phyloP scores from a whole-genome alignment of 2,888 invertebrate species.

The Folsomia manolachei region DNA sequence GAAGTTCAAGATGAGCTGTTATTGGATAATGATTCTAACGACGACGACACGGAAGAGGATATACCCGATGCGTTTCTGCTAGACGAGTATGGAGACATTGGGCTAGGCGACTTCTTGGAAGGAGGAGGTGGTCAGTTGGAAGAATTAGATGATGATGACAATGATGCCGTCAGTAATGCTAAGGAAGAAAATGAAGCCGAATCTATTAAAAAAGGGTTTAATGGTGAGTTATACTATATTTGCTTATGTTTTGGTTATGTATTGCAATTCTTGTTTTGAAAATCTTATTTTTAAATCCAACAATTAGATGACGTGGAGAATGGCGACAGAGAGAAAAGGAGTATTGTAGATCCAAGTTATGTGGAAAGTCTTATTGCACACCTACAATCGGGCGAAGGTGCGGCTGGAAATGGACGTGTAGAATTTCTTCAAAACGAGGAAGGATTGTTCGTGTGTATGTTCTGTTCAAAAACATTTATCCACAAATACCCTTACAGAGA shows the following conservation, averaged over 20 bases:
- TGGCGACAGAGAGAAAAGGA: not conserved
- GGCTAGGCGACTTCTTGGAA: conserved; percentile 20
- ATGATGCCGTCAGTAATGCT: conserved; percentile 26
- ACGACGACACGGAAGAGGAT: conserved; percentile 9
- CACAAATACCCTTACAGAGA: conserved; percentile 49
- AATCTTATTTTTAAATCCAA: not conserved
- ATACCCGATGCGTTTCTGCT: conserved; percentile 10
- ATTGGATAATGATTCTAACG: too few species aligned
- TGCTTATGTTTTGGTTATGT: not conserved
- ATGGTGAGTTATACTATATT: not conserved
- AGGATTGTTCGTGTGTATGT: conserved; percentile 46
- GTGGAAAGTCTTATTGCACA: conserved; percentile 7
- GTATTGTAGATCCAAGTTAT: not conserved
- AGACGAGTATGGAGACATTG: not conserved
- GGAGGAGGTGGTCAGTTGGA: conserved; percentile 20
- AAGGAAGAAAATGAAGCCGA: conserved; percentile 19
- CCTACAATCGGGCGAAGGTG: not conserved
- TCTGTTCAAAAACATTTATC: conserved; percentile 46
- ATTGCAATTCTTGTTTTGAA: not conserved
- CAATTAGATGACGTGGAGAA: too few species aligned
- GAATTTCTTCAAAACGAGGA: conserved; percentile 44
- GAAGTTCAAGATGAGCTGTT: conserved; percentile 23
- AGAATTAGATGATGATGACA: conserved; percentile 21
- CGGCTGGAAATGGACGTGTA: conserved; percentile 2
- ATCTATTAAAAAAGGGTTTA: conserved; percentile 5